phyloP scores from a whole-genome alignment of 2,113 vertebrate genomes.

The Mesembrinibis cayennensis region DNA sequence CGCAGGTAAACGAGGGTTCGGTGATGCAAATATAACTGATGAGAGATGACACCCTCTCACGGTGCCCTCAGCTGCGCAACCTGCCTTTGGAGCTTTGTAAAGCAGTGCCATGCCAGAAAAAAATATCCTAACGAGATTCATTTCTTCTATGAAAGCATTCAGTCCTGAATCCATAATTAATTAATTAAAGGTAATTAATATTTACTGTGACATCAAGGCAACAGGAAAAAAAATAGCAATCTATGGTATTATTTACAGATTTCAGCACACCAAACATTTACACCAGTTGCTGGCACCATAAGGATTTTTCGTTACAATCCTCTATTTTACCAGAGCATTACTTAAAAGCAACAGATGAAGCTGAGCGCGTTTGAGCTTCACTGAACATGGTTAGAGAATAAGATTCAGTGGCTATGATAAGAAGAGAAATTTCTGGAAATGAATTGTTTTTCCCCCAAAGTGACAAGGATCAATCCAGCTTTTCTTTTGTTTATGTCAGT shows the following conservation, averaged over 20 bases:
- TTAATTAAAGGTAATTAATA: background rate
- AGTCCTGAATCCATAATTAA: background rate
- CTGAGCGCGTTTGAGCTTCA: background rate
- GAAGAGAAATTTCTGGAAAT: background rate
- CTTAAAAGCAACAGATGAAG: background rate
- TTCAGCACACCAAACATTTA: background rate
- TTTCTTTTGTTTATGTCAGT: background rate
- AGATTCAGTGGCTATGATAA: too few species aligned
- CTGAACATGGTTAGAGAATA: background rate
- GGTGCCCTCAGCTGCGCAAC: background rate
- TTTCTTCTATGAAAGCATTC: background rate
- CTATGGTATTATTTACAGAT: background rate
- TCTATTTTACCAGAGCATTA: background rate
- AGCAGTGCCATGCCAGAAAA: background rate
- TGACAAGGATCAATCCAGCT: background rate
- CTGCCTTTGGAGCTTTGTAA: background rate
- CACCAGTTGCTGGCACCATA: background rate
- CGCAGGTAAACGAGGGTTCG: background rate
- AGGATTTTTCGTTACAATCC: background rate
- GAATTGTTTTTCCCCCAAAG: background rate
- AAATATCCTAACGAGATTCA: accelerated
- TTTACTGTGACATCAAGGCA: background rate
- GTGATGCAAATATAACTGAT: background rate
- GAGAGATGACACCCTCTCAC: background rate
- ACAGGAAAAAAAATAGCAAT: accelerated